phyloP scores from a whole-genome alignment of 2,113 vertebrate species.

The Perccottus glenii region DNA sequence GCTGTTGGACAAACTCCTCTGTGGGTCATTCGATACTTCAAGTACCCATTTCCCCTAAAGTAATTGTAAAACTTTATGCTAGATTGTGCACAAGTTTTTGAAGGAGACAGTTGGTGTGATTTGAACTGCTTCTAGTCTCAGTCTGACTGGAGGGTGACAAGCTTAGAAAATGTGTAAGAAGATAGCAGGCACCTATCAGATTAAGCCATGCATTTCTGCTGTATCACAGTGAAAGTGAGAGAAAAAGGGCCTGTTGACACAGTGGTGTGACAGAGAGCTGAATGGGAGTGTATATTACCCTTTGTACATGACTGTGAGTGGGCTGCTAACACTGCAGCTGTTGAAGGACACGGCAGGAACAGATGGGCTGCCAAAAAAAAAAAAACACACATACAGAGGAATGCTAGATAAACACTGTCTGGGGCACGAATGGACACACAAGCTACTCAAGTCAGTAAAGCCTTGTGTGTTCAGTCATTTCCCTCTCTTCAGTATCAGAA shows the following conservation, averaged over 20 bases:
- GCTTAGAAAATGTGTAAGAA: slow-evolving; percentile 28
- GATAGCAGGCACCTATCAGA: slow-evolving; percentile 21
- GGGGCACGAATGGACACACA: not conserved
- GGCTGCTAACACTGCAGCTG: slow-evolving; percentile 55
- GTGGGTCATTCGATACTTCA: slow-evolving; percentile 52
- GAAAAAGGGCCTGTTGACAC: slow-evolving; percentile 47
- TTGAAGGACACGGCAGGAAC: slow-evolving; percentile 56
- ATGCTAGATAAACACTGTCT: slow-evolving; percentile 23
- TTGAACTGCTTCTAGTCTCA: not conserved
- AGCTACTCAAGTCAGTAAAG: too few relatives aligned
- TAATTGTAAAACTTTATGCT: slow-evolving; percentile 21
- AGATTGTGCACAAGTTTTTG: slow-evolving; percentile 26
- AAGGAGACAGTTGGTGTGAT: slow-evolving; percentile 15
- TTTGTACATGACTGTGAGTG: slow-evolving; percentile 12
- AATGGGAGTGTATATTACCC: slow-evolving; percentile 28
- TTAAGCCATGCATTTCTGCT: slow-evolving; percentile 5
- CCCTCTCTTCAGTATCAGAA: too few relatives aligned
- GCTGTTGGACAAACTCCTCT: slow-evolving; percentile 22
- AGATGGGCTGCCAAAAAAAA: slow-evolving; percentile 50
- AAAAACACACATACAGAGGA: not conserved
- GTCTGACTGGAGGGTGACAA: not conserved
- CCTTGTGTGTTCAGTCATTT: too few relatives aligned
- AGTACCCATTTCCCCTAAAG: slow-evolving; percentile 43
- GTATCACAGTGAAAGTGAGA: slow-evolving; percentile 22
- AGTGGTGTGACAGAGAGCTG: slow-evolving; percentile 34